These are phyloP conservation scores for Ceyx erithaca DNA, from an alignment of 2,797 vertebrate species.

Conservation along the genomic window DNA sequence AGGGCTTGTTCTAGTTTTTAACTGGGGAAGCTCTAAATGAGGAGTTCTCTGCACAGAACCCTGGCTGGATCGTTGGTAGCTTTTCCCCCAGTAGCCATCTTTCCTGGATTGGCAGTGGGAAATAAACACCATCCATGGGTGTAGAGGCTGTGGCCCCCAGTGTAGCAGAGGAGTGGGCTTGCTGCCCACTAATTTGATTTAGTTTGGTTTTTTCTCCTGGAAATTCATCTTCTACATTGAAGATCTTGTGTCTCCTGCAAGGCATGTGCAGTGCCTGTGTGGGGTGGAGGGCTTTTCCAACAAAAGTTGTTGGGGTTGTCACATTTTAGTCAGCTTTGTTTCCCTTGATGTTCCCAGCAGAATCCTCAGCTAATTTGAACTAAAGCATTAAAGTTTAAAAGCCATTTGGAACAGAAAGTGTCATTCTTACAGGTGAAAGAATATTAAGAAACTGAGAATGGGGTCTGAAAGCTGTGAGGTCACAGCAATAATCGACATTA, in stretches of 20 bases:
- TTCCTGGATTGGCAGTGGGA: not conserved
- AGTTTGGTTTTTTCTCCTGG: not conserved
- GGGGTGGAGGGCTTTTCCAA: not conserved
- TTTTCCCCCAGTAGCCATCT: not conserved
- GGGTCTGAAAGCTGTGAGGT: not conserved
- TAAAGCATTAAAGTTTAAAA: not conserved
- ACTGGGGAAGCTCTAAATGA: not conserved
- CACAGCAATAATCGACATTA: rapidly evolving
- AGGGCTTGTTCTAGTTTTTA: not conserved
- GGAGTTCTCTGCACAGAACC: not conserved
- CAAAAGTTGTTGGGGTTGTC: not conserved
- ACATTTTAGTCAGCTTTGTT: not conserved
- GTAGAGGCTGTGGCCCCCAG: rapidly evolving
- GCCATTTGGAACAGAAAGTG: not conserved
- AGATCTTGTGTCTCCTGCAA: not conserved
- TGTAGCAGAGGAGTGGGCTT: rapidly evolving
- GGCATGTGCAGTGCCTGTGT: not conserved
- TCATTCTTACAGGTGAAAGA: not conserved
- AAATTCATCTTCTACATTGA: not conserved
- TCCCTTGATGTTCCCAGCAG: not conserved
- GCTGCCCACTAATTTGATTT: too few relatives aligned
- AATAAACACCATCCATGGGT: rapidly evolving
- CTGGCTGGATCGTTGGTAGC: not conserved
- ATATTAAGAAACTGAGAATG: not conserved
- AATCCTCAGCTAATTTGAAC: not conserved